Evolutionary conservation across 2,113 vertebrate species (phyloP).

Genomic region (Aspiorhynchus laticeps): DNA sequence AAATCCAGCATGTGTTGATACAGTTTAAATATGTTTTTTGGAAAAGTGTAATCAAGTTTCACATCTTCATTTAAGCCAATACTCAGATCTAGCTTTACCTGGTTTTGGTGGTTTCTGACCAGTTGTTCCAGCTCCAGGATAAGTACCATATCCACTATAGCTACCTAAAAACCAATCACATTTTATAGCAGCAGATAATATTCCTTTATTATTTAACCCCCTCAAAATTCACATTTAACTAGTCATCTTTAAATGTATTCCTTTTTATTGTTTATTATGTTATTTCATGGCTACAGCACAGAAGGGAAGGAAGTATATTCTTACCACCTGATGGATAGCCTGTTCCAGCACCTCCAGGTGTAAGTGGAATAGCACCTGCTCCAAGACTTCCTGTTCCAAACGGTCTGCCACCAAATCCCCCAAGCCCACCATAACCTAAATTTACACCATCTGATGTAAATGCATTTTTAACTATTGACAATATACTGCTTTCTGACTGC

Average conservation of each 20-base stretch:
- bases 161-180: slow-evolving; percentile 9
- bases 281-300: not conserved
- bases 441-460: not conserved
- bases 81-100: slow-evolving; percentile 22
- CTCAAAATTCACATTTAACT: not conserved
- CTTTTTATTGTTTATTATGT: not conserved
- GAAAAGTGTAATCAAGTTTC: not conserved
- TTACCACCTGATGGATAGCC: slow-evolving; percentile 16
- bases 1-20: not conserved
- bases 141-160: slow-evolving; percentile 44
- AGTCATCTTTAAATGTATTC: not conserved
- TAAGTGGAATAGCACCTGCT: slow-evolving; percentile 19
- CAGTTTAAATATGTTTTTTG: slow-evolving; percentile 1
- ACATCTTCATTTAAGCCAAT: not conserved
- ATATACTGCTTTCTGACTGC: not conserved
- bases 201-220: not conserved
- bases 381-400: slow-evolving; percentile 26
- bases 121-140: slow-evolving; percentile 18
- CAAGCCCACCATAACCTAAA: slow-evolving; percentile 24
- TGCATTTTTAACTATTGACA: not conserved
- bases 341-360: slow-evolving; percentile 23
- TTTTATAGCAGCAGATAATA: not conserved
- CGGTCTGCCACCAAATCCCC: not conserved
- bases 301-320: not conserved
- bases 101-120: slow-evolving; percentile 54